Base-by-base conservation (phyloP, 2,113 vertebrate species). In the Cyanoramphus novaezelandiae region DNA sequence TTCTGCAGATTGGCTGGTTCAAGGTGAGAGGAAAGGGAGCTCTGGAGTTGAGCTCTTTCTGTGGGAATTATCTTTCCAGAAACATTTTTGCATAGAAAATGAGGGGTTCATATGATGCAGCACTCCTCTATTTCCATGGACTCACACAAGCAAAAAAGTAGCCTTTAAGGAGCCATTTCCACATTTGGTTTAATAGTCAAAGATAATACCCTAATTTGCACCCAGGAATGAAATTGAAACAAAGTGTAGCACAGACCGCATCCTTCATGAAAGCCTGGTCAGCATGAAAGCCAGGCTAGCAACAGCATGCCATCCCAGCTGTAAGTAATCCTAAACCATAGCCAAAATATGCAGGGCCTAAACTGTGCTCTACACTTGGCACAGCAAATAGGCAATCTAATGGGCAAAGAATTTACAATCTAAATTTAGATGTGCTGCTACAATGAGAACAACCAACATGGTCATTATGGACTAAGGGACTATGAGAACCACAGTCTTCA, bases 371-470 rank as follows among this genome's bases (percentile, higher is more conserved):
- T 76, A 50, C 29, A 11, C 60, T 96, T 93, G 93, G 93, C 86
- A 86, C 43, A 64, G 35, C 37, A 94, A 93, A 92, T 31, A 62
- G 47, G 39, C 60, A 88, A 80, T 90, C 86, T 81, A 75, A 92
- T 0, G 0, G 88, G 55, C 71, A 71, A 86, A 83, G 80, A 92
- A 83, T 86, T 83, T 86, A 17, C 50, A 52, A 27, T 41, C 72
- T 93, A 92, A 92, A 78, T 95, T 94, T 96, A 84, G 79, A 88
- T 55, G 17, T 74, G 68, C 29, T 82, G 59, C 50, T 81, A 71
- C 76, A 81, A 17, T 37, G 71, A 71, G 68, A 82, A 41, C 65
- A 92, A 37, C 44, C 13, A 79, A 52, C 24, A 4, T 9, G 27
- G 37, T 72, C 41, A 69, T 84, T 82, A 33, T 21, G 57, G 49